Conservation (phyloP, 1,140 invertebrate genomes). For the Macrosteles quadrilineatus region DNA sequence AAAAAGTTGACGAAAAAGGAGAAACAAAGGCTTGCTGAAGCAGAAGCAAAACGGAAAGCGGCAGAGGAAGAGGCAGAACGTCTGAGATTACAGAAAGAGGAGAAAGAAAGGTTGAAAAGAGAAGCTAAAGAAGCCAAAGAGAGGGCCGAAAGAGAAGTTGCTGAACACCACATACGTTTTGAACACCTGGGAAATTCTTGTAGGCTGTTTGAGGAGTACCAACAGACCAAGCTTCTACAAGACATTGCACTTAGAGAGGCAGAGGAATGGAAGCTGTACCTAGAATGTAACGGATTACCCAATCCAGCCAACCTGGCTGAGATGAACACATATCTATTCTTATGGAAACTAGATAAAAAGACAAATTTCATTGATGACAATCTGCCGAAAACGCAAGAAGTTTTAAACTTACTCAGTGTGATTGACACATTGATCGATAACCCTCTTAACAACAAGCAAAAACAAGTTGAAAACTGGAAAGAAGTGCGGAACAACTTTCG, state of each 20-base stretch:
- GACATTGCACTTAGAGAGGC: slow-evolving; percentile 31
- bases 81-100: slow-evolving; percentile 21
- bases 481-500: slow-evolving; percentile 48
- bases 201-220: slow-evolving; percentile 27
- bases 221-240: slow-evolving; percentile 30
- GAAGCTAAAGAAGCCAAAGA: slow-evolving; percentile 31
- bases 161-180: slow-evolving; percentile 30
- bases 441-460: slow-evolving; percentile 39
- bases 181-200: slow-evolving; percentile 24
- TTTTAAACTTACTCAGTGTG: slow-evolving; percentile 49
- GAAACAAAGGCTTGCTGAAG: slow-evolving; percentile 31
- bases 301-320: slow-evolving; percentile 57
- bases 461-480: slow-evolving; percentile 52
- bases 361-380: slow-evolving; percentile 50
- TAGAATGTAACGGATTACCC: slow-evolving; percentile 64
- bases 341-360: slow-evolving; percentile 57
- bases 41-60: slow-evolving; percentile 26
- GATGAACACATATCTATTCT: slow-evolving; percentile 62
- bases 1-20: slow-evolving; percentile 33
- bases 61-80: slow-evolving; percentile 34
- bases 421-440: slow-evolving; percentile 53
- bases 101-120: slow-evolving; percentile 35
- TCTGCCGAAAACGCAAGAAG: slow-evolving; percentile 48
- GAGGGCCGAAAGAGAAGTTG: slow-evolving; percentile 29
- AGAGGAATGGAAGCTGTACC: slow-evolving; percentile 60